These are phyloP conservation scores for Diaphora mendica DNA, from an alignment of 2,888 invertebrate species.

Conservation along the genomic window DNA sequence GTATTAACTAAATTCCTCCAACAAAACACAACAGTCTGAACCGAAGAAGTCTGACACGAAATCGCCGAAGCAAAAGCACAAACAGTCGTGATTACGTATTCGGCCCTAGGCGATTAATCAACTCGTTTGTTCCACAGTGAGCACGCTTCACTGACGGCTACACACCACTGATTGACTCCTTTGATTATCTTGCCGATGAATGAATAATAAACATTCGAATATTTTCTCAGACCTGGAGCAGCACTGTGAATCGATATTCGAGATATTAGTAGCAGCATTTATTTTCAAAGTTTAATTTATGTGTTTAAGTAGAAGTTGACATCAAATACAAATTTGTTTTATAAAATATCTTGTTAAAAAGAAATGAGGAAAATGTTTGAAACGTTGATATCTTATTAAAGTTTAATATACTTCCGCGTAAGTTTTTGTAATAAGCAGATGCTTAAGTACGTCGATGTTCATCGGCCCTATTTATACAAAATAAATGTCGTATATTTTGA, in stretches of 20 bases:
- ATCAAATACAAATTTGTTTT: slow-evolving; percentile 3
- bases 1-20: background rate
- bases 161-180: slow-evolving; percentile 59
- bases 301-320: background rate
- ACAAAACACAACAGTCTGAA: slow-evolving; percentile 17
- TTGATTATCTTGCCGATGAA: slow-evolving; percentile 61
- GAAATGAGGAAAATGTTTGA: background rate
- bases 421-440: background rate
- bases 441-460: background rate
- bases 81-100: slow-evolving; percentile 50
- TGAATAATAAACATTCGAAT: slow-evolving; percentile 58
- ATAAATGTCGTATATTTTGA: too few species aligned
- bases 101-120: slow-evolving; percentile 59
- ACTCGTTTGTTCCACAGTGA: slow-evolving; percentile 59
- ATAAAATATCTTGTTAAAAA: background rate
- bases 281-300: background rate
- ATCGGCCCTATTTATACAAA: background rate
- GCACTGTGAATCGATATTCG: background rate
- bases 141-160: slow-evolving; percentile 54
- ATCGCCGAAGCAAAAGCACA: slow-evolving; percentile 46
- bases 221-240: slow-evolving; percentile 32
- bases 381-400: background rate
- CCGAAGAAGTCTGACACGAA: slow-evolving; percentile 22
- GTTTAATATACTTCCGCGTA: background rate
- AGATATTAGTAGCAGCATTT: background rate